Evolutionary conservation across 2,113 vertebrate genomes (phyloP), one percentile per base, ranked within the genome.

Genomic region (Sturnira hondurensis): DNA sequence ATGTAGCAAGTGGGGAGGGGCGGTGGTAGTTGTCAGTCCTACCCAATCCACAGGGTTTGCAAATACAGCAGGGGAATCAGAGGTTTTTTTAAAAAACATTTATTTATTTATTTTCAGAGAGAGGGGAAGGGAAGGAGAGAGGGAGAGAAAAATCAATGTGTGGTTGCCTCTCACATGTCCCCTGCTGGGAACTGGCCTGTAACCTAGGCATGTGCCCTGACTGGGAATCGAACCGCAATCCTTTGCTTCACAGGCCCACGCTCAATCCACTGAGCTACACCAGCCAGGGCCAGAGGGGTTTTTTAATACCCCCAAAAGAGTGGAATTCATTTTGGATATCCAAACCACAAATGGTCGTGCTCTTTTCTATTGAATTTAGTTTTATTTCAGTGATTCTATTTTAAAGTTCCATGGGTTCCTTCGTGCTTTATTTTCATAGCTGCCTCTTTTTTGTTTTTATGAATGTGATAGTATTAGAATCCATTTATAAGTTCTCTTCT

Each of bases 351-450:
- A 52, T 88, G 56, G 58, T 82, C 45, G 68, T 13, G 90, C 54
- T 58, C 15, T 6, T 89, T 76, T 56, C 45, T 88, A 86, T 47
- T 94, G n/a, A 81, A 43, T 84, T 95, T 38, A 28, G 82, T 90
- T 96, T 81, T 50, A 74, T 63, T 50, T 54, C 38, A 86, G 61
- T 45, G 33, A 95, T 76, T 92, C 28, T 85, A 45, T 82, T 89
- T 92, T 89, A 94, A 94, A 82, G 70, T 91, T 78, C 36, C 68
- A 96, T 61, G n/a, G 63, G 56, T 56, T 67, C 61, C 47, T 74
- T 90, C 58, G 91, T 88, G 54, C 28, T 86, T 95, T 89, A 43
- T 93, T 68, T 96, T 71, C 43, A 70, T 74, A 68, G 45, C 45
- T 94, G 67, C 17, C 70, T 71, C 41, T 82, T 91, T 91, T 81